Conservation (phyloP, 2,888 invertebrate species). For the Epistrophe grossulariae region DNA sequence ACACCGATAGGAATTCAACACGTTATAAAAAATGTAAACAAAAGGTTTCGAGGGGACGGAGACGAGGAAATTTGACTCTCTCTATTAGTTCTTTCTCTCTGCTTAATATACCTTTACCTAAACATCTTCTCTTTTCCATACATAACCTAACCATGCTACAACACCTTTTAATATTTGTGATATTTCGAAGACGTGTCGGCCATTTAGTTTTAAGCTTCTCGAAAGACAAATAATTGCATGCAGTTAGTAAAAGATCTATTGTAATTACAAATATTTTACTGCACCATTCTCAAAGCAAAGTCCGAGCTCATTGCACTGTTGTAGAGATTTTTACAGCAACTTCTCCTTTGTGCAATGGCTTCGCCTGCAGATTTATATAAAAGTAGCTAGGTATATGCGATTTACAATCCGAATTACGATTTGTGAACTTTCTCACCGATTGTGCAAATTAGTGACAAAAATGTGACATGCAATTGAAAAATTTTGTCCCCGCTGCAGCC, state of each 20-base stretch:
- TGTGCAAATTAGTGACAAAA: conserved; percentile 69
- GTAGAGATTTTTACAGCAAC: neutral
- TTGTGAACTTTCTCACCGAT: conserved; percentile 63
- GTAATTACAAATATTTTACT: conserved; percentile 20
- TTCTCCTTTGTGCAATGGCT: neutral
- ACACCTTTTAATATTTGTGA: neutral
- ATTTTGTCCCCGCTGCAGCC: conserved; percentile 32
- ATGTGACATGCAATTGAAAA: conserved; percentile 69
- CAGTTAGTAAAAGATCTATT: neutral
- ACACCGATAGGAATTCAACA: too few species aligned
- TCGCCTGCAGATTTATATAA: neutral
- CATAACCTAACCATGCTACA: neutral
- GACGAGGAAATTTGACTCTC: too few species aligned
- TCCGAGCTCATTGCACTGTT: conserved; percentile 17
- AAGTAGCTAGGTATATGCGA: conserved; percentile 23
- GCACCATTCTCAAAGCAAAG: neutral
- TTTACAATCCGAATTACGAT: conserved; percentile 41
- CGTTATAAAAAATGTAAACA: too few species aligned
- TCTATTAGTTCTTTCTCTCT: too few species aligned
- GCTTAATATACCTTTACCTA: too few species aligned
- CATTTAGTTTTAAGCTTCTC: neutral
- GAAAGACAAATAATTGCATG: neutral
- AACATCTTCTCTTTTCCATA: too few species aligned
- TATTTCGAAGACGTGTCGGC: neutral
- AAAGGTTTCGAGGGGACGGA: too few species aligned